Evolutionary conservation across 1,140 invertebrate genomes (phyloP), one percentile per base, ranked within the genome.

Genomic region (Psix sp.): DNA sequence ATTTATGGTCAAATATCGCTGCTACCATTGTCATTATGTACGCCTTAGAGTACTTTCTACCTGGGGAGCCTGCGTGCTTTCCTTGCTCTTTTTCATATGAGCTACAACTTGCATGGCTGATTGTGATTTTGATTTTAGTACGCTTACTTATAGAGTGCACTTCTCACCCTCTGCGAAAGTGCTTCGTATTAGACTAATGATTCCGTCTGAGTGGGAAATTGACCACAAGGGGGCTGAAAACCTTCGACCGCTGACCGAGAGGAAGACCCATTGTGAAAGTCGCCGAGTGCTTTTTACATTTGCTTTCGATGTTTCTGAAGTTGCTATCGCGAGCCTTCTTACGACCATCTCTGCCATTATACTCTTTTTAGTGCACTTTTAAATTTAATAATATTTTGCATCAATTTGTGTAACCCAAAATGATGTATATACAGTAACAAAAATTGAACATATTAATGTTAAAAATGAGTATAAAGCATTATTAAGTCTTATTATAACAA

Each of bases 201-300:
- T 82, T 84, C 76, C 59, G 83, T 84, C 83, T 85, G 83, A 85
- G 83, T 82, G 80, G 83, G 76, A 84, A 85, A 84, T 84, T 84
- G 82, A 84, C 81, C 83, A 80, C 77, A 79, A 76, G 77, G 77
- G 76, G 52, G 79, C 66, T 83, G 75, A 84, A 83, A 81, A 80
- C 75, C 74, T 82, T 81, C 77, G 78, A 65, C 78, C 77, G 63
- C 38, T 79, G 72, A 59, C 72, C 81, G 66, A 75, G 74, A 73
- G 59, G 66, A 71, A 71, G 62, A 74, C 74, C 43, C 67, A 81
- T 81, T 81, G 73, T 62, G 72, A 48, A 48, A 62, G 46, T 51
- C 45, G 60, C 38, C 59, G 51, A 78, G 62, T 77, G 74, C 72
- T 77, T 79, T 81, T 80, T 73, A 72, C 56, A 52, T 62, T 67